Base-by-base conservation (phyloP, 2,113 vertebrate species). In the Lepisosteus osseus region DNA sequence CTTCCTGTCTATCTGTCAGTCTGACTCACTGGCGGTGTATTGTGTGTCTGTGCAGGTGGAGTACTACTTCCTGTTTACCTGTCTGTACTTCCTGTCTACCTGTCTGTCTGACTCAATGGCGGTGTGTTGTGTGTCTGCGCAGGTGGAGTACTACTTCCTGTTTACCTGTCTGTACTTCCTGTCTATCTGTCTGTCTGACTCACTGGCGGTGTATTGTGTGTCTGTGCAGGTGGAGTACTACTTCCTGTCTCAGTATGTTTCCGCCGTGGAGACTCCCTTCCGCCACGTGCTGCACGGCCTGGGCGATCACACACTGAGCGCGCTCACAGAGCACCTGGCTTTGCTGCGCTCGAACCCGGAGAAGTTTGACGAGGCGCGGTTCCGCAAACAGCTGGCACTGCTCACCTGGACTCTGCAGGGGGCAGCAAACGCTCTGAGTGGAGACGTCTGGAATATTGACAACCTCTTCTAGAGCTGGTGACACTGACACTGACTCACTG, bases 111-210 rank as follows among this genome's bases (percentile, higher is more conserved):
- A 29, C 29, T 71, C 62, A 66, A 9, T 73, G 17, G 15, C 14
- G 14, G 55, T n/a, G 12, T 65, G 29, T 13, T 3, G 41, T 54
- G 15, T 43, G 29, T 54, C 0, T 43, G 29, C 29, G 0, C 75
- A 95, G 94, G 93, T 95, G 85, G 94, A 95, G 54, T 93, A 92
- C 80, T 93, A 94, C 85, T 94, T 95, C 79, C 85, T 95, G 75
- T 95, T 29, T 29, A 29, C 29, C 29, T 29, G 29, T 29, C 29
- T 29, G 29, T 29, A 29, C 29, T 29, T 29, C 29, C 29, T 29
- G 29, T 29, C 29, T 29, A 17, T 0, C 15, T 17, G 15, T 17
- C 15, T 17, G 40, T 62, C 54, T 74, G 64, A 29, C 29, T 71
- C 62, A 66, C 12, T 73, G 17, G 15, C 14, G 14, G 55, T n/a